These are phyloP conservation scores for Dinoponera quadriceps DNA, from an alignment of 1,140 invertebrate species.

Conservation along the genomic window DNA sequence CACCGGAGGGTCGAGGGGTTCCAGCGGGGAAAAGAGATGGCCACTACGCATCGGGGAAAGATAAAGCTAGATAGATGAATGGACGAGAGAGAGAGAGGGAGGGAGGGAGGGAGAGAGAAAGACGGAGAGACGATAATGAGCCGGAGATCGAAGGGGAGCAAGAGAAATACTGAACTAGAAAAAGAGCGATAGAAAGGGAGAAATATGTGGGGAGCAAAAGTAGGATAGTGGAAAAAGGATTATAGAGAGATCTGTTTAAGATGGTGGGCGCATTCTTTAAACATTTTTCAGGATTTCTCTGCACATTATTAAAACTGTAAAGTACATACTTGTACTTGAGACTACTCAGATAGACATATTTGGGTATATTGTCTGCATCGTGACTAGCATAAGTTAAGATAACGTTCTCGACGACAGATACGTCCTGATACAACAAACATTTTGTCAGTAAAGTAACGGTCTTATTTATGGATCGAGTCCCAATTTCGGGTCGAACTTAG, in stretches of 20 bases:
- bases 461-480: too few species aligned
- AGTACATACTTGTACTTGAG: background rate
- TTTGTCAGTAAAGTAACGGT: too few species aligned
- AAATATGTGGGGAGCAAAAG: background rate
- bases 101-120: background rate
- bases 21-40: constrained; percentile 20
- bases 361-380: too few species aligned
- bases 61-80: constrained; percentile 12
- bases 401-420: too few species aligned
- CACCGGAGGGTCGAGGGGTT: constrained; percentile 31
- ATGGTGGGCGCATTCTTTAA: constrained; percentile 19
- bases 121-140: background rate
- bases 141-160: background rate
- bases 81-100: background rate
- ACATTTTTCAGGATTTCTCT: constrained; percentile 67
- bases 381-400: too few species aligned
- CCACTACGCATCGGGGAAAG: background rate
- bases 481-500: too few species aligned
- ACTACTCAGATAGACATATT: too few species aligned
- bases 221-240: constrained; percentile 33
- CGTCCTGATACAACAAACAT: too few species aligned
- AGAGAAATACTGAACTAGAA: constrained; percentile 29
- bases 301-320: background rate
- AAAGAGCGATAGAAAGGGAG: background rate
- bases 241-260: constrained; percentile 20